These are phyloP conservation scores for Heliconius nattereri DNA, from an alignment of 1,140 invertebrate genomes.

Conservation along the genomic window DNA sequence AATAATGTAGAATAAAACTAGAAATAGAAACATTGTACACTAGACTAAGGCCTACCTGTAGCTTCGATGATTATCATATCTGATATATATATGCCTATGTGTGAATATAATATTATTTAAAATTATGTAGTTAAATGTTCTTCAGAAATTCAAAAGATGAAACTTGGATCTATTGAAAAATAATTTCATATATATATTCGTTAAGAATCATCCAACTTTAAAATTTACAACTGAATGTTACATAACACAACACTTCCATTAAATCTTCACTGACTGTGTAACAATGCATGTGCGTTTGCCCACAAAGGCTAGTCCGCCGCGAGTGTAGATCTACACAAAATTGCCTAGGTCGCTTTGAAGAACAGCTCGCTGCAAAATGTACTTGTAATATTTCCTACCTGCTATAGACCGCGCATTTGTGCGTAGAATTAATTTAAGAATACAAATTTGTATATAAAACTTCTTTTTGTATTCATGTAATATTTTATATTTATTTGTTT, in stretches of 20 bases:
- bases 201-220: too few relatives aligned
- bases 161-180: too few relatives aligned
- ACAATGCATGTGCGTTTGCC: slow-evolving; percentile 23
- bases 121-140: too few relatives aligned
- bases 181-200: too few relatives aligned
- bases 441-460: background rate
- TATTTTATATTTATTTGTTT: too few relatives aligned
- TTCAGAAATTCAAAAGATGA: too few relatives aligned
- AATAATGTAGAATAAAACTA: too few relatives aligned
- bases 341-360: slow-evolving; percentile 27
- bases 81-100: too few relatives aligned
- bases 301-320: slow-evolving; percentile 15
- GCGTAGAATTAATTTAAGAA: background rate
- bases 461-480: background rate
- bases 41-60: too few relatives aligned
- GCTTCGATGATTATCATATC: too few relatives aligned
- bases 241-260: slow-evolving; percentile 9
- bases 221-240: background rate
- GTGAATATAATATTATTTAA: too few relatives aligned
- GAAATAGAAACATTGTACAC: too few relatives aligned
- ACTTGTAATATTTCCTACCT: background rate
- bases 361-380: slow-evolving; percentile 21
- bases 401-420: background rate
- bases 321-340: slow-evolving; percentile 20
- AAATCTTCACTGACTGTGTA: slow-evolving; percentile 21